Conservation (phyloP, 2,113 vertebrate species). For the Bufo gargarizans region DNA sequence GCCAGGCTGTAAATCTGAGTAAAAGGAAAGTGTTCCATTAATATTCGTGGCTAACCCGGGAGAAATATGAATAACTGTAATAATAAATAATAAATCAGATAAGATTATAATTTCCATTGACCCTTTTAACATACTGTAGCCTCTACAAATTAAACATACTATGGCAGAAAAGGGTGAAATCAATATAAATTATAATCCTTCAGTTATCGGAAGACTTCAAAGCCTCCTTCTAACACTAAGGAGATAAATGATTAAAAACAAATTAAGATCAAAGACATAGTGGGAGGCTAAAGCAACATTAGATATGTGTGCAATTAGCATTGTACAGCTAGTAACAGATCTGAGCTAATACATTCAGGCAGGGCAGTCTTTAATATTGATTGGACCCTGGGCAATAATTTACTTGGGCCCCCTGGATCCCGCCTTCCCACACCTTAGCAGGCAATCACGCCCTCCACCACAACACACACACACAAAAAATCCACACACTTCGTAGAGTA, state of each 20-base stretch:
- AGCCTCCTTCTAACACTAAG: constrained; percentile 5
- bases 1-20: background rate
- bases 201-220: background rate
- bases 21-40: background rate
- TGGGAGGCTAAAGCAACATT: background rate
- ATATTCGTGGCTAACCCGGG: background rate
- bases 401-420: too few species aligned
- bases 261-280: constrained; percentile 30
- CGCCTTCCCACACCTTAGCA: too few species aligned
- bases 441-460: background rate
- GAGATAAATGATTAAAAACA: constrained; percentile 13
- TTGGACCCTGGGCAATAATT: too few species aligned
- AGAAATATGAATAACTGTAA: background rate
- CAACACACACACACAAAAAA: too few species aligned
- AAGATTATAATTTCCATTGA: background rate
- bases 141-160: background rate
- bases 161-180: background rate
- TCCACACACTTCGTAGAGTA: too few species aligned
- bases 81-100: background rate
- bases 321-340: constrained; percentile 2
- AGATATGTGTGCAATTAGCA: constrained; percentile 19
- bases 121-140: background rate
- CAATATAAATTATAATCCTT: background rate
- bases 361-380: too few species aligned
- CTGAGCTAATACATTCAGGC: background rate